phyloP scores from a whole-genome alignment of 2,888 invertebrate species.

The Melanotus villosus region DNA sequence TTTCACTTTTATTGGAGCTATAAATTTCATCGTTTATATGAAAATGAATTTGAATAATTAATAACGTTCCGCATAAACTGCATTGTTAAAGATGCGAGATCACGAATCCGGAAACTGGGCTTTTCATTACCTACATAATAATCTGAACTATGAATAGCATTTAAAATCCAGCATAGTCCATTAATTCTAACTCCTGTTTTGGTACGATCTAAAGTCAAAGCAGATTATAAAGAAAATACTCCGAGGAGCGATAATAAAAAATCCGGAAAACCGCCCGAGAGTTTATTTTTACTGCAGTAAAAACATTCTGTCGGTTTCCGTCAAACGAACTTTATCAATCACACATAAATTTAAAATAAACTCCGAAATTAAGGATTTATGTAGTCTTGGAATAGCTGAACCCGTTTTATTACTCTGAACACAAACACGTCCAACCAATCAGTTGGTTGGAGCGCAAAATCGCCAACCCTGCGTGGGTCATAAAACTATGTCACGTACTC shows the following conservation, averaged over 20 bases:
- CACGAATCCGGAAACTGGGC: conserved; percentile 13
- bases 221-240: background rate
- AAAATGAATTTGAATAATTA: conserved; percentile 44
- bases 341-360: conserved; percentile 25
- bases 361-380: conserved; percentile 21
- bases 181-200: no score
- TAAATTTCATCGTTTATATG: conserved; percentile 44
- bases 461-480: conserved; percentile 16
- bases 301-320: conserved; percentile 2
- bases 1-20: conserved; percentile 45
- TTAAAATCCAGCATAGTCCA: background rate
- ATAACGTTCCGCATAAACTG: conserved; percentile 29
- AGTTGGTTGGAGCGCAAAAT: conserved; percentile 29
- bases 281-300: background rate
- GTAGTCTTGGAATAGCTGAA: background rate
- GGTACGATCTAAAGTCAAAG: no score
- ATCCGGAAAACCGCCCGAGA: background rate
- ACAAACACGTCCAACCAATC: conserved; percentile 28
- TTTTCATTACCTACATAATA: background rate
- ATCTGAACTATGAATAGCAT: no score
- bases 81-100: conserved; percentile 30
- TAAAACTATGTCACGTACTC: conserved; percentile 33
- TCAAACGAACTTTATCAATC: conserved; percentile 19
- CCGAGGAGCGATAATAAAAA: background rate
- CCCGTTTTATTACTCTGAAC: conserved; percentile 20